Evolutionary conservation across 2,888 invertebrate genomes (phyloP).

Genomic region (Mesorhabditis belari): DNA sequence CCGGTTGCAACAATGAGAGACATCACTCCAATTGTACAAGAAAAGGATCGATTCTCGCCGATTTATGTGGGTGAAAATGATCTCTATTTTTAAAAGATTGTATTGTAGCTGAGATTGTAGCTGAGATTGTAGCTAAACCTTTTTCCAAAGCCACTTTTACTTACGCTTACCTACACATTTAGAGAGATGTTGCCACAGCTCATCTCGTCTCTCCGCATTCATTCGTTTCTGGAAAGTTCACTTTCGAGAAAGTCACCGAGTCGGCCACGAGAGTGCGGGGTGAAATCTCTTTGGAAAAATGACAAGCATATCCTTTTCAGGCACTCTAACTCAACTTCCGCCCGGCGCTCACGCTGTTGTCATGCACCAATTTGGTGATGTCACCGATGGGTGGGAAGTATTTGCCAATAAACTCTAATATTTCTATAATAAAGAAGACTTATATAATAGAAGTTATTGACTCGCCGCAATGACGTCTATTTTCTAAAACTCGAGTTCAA

Average conservation of each 20-base stretch:
- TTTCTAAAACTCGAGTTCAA: too few relatives aligned
- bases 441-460: too few relatives aligned
- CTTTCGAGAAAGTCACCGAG: background rate
- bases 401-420: too few relatives aligned
- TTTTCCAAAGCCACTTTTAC: too few relatives aligned
- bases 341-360: slow-evolving; percentile 28
- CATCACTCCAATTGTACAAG: slow-evolving; percentile 6
- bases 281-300: background rate
- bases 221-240: background rate
- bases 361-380: slow-evolving; percentile 32
- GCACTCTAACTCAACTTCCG: slow-evolving; percentile 16
- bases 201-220: background rate
- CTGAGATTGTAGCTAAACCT: too few relatives aligned
- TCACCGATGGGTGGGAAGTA: slow-evolving; percentile 15
- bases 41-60: background rate
- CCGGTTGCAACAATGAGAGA: slow-evolving; percentile 18
- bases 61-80: too few relatives aligned
- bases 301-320: slow-evolving; percentile 9
- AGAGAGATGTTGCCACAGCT: background rate
- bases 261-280: background rate
- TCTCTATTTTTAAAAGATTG: too few relatives aligned
- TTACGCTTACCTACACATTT: too few relatives aligned
- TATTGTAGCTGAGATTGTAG: too few relatives aligned
- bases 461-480: too few relatives aligned
- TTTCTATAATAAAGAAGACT: too few relatives aligned